A percentile compares a stretch with the other conserved stretches of the same genome.
Evolutionary conservation across 2,797 vertebrate species (phyloP).

Genomic region (Acomys russatus): DNA sequence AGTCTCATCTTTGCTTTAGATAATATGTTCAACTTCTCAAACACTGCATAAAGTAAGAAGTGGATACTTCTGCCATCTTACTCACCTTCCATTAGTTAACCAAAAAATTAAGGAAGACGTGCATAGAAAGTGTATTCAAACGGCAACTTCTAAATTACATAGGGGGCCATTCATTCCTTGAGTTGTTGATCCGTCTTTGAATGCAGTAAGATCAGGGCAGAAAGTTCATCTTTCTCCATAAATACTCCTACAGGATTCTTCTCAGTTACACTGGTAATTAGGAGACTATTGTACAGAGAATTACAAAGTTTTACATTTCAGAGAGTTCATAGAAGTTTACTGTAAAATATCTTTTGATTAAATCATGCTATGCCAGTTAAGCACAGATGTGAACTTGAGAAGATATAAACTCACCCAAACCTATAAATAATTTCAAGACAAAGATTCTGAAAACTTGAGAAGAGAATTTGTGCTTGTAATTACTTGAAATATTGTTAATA

Average conservation of each 20-base stretch:
- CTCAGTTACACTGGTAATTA: not conserved
- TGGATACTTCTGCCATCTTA: not conserved
- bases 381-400: not conserved
- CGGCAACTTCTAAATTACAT: not conserved
- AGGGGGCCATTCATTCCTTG: not conserved
- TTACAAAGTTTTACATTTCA: not conserved
- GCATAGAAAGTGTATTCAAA: constrained; percentile 23
- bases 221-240: constrained; percentile 9
- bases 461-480: not conserved
- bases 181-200: not conserved
- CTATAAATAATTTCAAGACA: not conserved
- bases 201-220: not conserved
- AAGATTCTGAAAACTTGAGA: not conserved
- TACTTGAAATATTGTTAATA: not conserved
- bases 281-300: no score
- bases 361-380: not conserved
- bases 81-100: not conserved
- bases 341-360: not conserved
- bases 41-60: not conserved
- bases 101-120: not conserved
- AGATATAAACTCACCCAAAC: not conserved
- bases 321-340: not conserved
- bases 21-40: constrained; percentile 17
- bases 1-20: not conserved
- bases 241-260: not conserved